phyloP scores from a whole-genome alignment of 92 coral and sea anemone genomes.

The Phenganax subtilis region DNA sequence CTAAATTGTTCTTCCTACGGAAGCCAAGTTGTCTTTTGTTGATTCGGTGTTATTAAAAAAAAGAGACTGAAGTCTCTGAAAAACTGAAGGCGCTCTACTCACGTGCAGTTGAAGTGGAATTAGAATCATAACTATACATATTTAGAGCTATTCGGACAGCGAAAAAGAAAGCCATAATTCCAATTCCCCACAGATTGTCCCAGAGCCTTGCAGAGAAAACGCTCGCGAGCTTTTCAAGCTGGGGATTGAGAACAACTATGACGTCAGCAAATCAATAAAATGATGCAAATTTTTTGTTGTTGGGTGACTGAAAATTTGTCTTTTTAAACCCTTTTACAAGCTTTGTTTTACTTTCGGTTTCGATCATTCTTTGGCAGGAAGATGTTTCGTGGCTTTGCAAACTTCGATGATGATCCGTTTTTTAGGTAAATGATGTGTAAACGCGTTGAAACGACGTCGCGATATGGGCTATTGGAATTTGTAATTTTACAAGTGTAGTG shows the following conservation, averaged over 20 bases:
- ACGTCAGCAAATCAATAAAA: constrained; percentile 8
- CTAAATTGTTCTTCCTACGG: no score
- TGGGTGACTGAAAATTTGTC: not conserved
- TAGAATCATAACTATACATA: no score
- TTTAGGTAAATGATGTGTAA: constrained; percentile 15
- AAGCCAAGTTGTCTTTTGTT: no score
- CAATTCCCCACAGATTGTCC: not conserved
- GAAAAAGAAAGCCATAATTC: no score
- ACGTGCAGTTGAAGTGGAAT: no score
- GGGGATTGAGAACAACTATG: constrained; percentile 14
- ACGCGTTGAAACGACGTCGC: not conserved
- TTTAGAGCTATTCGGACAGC: no score
- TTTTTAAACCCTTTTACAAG: not conserved
- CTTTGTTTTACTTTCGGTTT: not conserved
- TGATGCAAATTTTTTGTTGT: not conserved
- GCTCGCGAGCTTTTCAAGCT: not conserved
- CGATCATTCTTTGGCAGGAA: not conserved
- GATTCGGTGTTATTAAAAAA: no score
- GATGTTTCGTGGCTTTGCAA: constrained; percentile 30
- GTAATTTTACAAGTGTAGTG: not conserved
- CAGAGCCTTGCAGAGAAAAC: not conserved
- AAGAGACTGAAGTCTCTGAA: no score
- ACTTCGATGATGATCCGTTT: constrained; percentile 29
- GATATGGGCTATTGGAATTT: not conserved
- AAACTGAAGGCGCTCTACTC: no score